Conservation (phyloP, 1,140 invertebrate genomes). For the Drusus annulatus region DNA sequence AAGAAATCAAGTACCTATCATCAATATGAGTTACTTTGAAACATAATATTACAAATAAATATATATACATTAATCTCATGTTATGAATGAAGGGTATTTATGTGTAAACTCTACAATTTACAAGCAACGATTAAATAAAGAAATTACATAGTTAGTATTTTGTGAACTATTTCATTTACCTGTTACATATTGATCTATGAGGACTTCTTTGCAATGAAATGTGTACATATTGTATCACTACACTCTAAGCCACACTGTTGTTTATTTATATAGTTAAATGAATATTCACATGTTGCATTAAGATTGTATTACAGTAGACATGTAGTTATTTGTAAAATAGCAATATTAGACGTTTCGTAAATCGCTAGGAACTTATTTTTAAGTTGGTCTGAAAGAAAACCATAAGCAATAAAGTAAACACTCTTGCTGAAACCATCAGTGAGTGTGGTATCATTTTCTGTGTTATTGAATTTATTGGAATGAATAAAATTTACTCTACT, state of each 20-base stretch:
- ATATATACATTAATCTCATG: no score
- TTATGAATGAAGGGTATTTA: no score
- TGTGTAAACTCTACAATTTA: no score
- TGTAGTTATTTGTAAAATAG: conserved; percentile 56
- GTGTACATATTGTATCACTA: conserved; percentile 48
- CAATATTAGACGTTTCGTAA: conserved; percentile 59
- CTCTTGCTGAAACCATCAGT: conserved; percentile 50
- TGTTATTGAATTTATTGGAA: conserved; percentile 52
- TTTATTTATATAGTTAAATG: conserved; percentile 51
- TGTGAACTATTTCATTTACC: no score
- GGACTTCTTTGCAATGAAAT: not conserved
- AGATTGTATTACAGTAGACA: conserved; percentile 44
- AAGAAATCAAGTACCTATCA: no score
- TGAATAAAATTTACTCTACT: conserved; percentile 57
- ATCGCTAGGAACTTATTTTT: conserved; percentile 58
- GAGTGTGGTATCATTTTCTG: conserved; percentile 52
- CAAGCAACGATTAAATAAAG: no score
- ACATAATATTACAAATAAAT: no score
- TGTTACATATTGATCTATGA: not conserved
- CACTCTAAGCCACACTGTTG: conserved; percentile 46
- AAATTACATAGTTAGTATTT: no score
- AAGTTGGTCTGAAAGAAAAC: conserved; percentile 55
- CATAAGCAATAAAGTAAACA: conserved; percentile 56
- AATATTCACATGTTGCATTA: conserved; percentile 56
- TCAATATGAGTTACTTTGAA: no score